These are phyloP conservation scores for Empidonax alnorum DNA, from an alignment of 2,113 vertebrate species.

Conservation along the genomic window DNA sequence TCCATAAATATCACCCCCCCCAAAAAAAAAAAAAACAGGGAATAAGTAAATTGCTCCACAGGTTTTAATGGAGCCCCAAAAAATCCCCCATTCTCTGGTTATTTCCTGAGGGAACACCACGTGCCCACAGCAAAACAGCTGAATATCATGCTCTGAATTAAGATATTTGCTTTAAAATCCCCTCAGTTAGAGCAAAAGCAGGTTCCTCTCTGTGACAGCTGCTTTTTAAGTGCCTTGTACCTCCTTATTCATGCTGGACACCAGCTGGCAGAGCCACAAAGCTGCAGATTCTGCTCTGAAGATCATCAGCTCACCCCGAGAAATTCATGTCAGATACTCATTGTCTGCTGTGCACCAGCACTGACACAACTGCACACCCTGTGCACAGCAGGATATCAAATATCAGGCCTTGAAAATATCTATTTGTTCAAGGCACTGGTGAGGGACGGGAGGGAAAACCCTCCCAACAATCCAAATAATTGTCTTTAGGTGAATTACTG, in stretches of 20 bases:
- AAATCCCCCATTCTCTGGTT: not conserved
- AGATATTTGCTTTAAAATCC: not conserved
- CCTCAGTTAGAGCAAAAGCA: not conserved
- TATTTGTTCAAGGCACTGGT: not conserved
- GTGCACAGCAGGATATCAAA: not conserved
- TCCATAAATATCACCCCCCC: not conserved
- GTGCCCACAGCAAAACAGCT: not conserved
- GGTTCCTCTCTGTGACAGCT: not conserved
- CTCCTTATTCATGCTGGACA: not conserved
- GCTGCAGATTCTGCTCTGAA: not conserved
- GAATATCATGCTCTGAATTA: not conserved
- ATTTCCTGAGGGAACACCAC: not conserved
- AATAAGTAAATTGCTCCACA: not conserved
- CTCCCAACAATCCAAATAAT: not conserved
- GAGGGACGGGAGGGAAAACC: not conserved
- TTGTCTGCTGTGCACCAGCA: not conserved
- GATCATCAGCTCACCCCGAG: fast-evolving
- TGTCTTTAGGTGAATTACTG: not conserved
- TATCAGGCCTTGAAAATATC: not conserved
- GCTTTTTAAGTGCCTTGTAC: not conserved
- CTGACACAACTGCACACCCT: not conserved
- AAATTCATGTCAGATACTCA: not conserved
- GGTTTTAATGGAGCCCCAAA: not conserved
- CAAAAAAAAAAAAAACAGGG: not conserved
- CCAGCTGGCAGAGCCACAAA: not conserved